Evolutionary conservation across 2,797 vertebrate species (phyloP), one percentile per base, ranked within the genome.

Genomic region (Enteromius viviparus): DNA sequence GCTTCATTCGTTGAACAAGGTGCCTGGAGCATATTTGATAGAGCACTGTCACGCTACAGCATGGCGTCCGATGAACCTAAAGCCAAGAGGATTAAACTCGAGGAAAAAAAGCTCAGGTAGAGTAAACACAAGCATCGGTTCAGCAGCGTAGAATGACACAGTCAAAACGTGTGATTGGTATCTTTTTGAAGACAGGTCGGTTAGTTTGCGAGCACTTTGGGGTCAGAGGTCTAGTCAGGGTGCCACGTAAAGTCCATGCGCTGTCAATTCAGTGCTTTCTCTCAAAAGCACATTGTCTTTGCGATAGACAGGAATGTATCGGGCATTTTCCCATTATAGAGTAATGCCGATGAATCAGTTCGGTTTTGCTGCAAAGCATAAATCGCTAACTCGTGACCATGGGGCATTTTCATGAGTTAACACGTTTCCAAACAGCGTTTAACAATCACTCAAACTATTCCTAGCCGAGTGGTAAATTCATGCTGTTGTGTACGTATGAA

Each of bases 1-100:
- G 53, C 76, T 74, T 81, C 77, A 42, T 49, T 84, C 9, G 49
- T 19, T 55, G 23, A 19, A 58, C 74, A 76, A 90, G 85, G 89
- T 87, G 87, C 83, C 11, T 2, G 29, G 69, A 90, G 47, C 91
- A 87, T 91, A 87, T 68, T 75, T 76, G 62, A 78, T 26, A 66
- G 55, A 78, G 2, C 45, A 42, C 47, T 0, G 19, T 32, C 1
- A 3, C 0, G 15, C 0, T 53, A 62, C 88, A 80, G 32, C 81
- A 95, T 95, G 94, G 92, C 94, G 15, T 91, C 92, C 0, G 93
- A 85, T 0, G 94, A 94, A 89, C 94, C 94, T 0, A 91, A 87
- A 90, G 92, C 94, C 19, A 95, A 95, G 89, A 96, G 92, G 90
- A 83, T 55, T 1, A 95, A 91, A 90, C 89, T 94, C 78, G 91